phyloP scores from a whole-genome alignment of 2,113 vertebrate genomes.

The Corydoras maculifer region DNA sequence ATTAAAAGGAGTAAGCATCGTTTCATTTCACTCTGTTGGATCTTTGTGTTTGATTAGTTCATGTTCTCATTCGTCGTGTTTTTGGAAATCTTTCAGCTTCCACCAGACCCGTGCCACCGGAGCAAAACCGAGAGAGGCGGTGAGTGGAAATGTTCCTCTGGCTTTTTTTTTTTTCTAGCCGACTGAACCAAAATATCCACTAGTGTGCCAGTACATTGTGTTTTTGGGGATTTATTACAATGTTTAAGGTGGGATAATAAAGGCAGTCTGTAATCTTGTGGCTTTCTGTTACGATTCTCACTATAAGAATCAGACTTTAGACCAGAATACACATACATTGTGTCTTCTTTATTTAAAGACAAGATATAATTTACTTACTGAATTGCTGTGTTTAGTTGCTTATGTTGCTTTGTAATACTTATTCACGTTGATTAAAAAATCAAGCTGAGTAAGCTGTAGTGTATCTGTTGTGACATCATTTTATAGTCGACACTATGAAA shows the following conservation, averaged over 20 bases:
- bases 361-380: too few relatives aligned
- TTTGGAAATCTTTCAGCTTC: constrained; percentile 23
- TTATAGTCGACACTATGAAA: too few relatives aligned
- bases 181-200: background rate
- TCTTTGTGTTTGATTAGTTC: constrained; percentile 10
- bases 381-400: too few relatives aligned
- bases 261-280: too few relatives aligned
- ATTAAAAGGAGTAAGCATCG: constrained; percentile 80
- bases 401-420: too few relatives aligned
- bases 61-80: constrained; percentile 15
- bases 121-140: constrained; percentile 39
- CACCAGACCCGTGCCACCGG: constrained; percentile 25
- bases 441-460: too few relatives aligned
- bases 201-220: background rate
- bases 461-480: too few relatives aligned
- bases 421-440: too few relatives aligned
- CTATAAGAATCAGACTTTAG: too few relatives aligned
- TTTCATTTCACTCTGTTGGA: background rate
- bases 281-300: too few relatives aligned
- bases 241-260: background rate
- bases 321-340: too few relatives aligned
- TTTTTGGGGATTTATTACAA: background rate
- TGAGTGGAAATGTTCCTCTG: background rate
- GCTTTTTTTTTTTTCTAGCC: background rate
- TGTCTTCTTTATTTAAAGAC: too few relatives aligned